phyloP scores from a whole-genome alignment of 2,888 invertebrate species.

The Andrena camellia region DNA sequence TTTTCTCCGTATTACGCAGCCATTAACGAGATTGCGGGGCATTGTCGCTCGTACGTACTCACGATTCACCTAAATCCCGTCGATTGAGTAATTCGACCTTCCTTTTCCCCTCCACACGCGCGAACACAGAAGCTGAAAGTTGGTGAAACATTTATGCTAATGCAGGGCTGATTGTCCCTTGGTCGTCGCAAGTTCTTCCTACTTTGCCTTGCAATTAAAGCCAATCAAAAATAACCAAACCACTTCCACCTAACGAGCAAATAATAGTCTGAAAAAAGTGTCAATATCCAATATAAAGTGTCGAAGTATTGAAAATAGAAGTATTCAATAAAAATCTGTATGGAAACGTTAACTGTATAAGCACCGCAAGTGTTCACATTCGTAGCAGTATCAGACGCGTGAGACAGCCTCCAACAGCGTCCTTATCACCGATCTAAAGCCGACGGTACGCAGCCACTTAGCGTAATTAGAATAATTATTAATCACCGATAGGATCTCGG shows the following conservation, averaged over 20 bases:
- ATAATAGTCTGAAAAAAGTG: too few species aligned
- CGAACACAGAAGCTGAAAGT: not conserved
- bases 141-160: not conserved
- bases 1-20: conserved; percentile 61
- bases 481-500: conserved; percentile 32
- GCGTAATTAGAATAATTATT: conserved; percentile 43
- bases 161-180: conserved; percentile 7
- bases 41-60: conserved; percentile 51
- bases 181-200: not conserved
- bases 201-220: not conserved
- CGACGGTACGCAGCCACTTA: conserved; percentile 17
- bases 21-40: conserved; percentile 61
- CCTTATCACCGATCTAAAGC: conserved; percentile 5
- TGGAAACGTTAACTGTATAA: not conserved
- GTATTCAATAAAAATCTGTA: not conserved
- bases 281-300: too few species aligned
- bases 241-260: too few species aligned
- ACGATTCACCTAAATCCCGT: conserved; percentile 51
- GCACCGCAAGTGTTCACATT: not conserved
- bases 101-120: conserved; percentile 9
- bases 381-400: not conserved
- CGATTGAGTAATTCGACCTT: conserved; percentile 65
- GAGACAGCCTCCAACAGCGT: not conserved
- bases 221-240: too few species aligned
- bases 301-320: not conserved